A percentile compares a stretch with the other conserved stretches of the same genome.
These are phyloP conservation scores for Aricia agestis DNA, from an alignment of 1,140 invertebrate species.

Conservation along the genomic window DNA sequence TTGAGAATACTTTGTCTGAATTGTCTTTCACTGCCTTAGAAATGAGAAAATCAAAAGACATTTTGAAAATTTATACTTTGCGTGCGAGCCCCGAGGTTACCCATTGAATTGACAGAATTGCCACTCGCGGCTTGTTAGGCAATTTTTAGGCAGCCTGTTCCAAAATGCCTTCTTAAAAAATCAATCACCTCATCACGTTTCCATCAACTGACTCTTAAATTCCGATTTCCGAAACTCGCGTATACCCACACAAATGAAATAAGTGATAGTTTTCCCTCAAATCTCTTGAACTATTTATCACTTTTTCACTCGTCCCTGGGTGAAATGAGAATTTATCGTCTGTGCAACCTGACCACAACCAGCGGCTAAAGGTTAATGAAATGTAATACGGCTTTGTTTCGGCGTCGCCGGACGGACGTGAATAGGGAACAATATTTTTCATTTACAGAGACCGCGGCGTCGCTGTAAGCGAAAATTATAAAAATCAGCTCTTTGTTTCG, in stretches of 20 bases:
- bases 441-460: conserved; percentile 4
- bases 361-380: conserved; percentile 54
- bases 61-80: no score
- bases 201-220: no score
- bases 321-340: conserved; percentile 66
- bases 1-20: no score
- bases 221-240: no score
- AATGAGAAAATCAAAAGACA: no score
- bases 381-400: conserved; percentile 41
- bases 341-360: conserved; percentile 45
- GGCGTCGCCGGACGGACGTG: conserved; percentile 9
- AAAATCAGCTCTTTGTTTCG: neutral
- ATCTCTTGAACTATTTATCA: conserved; percentile 44
- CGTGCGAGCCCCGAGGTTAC: no score
- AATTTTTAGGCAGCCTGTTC: no score
- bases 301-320: conserved; percentile 58
- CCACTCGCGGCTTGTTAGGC: no score
- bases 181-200: no score
- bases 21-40: no score
- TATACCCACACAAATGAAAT: neutral
- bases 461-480: neutral
- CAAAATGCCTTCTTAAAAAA: no score
- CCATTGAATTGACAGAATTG: no score
- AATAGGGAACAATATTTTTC: conserved; percentile 7
- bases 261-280: conserved; percentile 2